Percentiles rank a stretch among this genome's conserved stretches.
Conservation (phyloP, 2,113 vertebrate species). For the Pelodiscus sinensis region DNA sequence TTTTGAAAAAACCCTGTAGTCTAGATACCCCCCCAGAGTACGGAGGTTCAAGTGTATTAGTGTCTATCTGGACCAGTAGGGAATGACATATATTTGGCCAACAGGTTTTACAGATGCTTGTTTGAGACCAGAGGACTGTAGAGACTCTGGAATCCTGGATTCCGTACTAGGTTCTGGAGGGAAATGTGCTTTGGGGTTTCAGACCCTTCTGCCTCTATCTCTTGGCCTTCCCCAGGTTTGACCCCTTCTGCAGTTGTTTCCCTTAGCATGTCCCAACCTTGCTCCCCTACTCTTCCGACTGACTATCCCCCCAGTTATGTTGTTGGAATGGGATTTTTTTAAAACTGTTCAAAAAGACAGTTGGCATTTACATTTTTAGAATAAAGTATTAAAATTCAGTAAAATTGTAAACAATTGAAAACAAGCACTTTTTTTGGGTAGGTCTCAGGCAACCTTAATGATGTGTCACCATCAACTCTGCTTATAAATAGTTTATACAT, state of each 20-base stretch:
- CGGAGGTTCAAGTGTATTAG: neutral
- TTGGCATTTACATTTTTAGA: neutral
- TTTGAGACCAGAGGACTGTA: neutral
- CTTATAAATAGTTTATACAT: neutral
- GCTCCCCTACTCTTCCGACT: fast-evolving
- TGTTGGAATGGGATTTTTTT: neutral
- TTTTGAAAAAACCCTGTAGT: too few relatives aligned
- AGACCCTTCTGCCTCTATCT: neutral
- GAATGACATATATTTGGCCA: neutral
- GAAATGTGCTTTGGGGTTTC: neutral
- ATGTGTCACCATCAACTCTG: neutral
- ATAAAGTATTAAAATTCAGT: neutral
- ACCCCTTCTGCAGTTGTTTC: neutral
- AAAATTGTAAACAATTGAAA: neutral
- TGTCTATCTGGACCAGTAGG: neutral
- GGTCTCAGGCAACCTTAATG: neutral
- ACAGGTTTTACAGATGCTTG: neutral
- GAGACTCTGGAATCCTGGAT: neutral
- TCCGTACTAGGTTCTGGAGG: neutral
- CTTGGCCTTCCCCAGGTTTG: neutral
- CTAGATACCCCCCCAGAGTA: too few relatives aligned
- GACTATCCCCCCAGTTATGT: neutral
- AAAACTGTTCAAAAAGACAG: neutral
- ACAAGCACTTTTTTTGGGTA: neutral
- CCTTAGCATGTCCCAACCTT: neutral